Conservation (phyloP, 2,113 vertebrate species). For the Reinhardtius hippoglossoides region DNA sequence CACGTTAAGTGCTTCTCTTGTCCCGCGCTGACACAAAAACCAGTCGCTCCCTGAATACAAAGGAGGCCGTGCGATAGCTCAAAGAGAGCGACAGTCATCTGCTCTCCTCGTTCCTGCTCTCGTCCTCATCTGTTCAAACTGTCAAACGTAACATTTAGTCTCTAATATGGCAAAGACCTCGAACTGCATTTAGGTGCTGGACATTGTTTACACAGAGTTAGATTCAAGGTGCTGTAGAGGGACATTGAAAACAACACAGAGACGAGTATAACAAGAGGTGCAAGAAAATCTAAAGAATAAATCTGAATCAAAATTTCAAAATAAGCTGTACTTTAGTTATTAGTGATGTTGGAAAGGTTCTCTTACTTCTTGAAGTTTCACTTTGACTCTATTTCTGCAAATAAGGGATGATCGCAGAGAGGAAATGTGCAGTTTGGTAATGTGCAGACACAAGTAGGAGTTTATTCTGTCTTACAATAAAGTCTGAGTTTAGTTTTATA, state of each 20-base stretch:
- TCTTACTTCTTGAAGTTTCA: neutral
- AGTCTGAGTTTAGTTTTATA: constrained; percentile 30
- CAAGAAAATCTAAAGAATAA: too few species aligned
- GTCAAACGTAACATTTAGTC: constrained; percentile 50
- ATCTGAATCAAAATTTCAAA: neutral
- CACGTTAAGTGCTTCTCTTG: constrained; percentile 79
- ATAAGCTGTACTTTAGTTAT: too few species aligned
- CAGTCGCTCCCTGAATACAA: constrained; percentile 67
- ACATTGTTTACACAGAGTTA: neutral
- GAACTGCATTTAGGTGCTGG: neutral
- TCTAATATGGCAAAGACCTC: neutral
- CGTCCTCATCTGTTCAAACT: constrained; percentile 13
- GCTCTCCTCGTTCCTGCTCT: constrained; percentile 18
- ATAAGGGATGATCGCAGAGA: neutral
- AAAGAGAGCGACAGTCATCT: constrained; percentile 55
- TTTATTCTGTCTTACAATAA: neutral
- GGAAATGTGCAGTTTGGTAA: neutral
- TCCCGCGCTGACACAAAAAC: constrained; percentile 66
- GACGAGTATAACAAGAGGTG: too few species aligned
- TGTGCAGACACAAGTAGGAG: neutral
- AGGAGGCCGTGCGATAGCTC: constrained; percentile 32
- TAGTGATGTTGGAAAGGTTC: neutral
- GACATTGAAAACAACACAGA: neutral
- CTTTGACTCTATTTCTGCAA: neutral
- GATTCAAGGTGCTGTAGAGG: too few species aligned